Evolutionary conservation across 2,797 vertebrate genomes (phyloP).

Genomic region (Phalloptychus januarius): DNA sequence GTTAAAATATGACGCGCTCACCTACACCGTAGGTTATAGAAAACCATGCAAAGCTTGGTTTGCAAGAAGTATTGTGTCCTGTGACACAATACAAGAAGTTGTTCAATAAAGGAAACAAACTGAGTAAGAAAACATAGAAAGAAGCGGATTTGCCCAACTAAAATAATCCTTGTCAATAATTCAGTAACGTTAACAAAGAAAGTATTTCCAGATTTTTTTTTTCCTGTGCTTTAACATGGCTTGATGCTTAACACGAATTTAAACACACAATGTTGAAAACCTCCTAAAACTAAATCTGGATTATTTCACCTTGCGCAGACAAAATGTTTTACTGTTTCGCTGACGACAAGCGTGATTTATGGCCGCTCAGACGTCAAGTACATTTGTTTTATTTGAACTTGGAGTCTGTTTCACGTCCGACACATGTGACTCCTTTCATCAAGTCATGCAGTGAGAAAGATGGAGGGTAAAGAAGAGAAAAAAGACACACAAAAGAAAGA

Average conservation of each 20-base stretch:
- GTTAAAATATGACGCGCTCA: constrained; percentile 4
- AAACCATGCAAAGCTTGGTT: not conserved
- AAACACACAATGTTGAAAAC: constrained; percentile 24
- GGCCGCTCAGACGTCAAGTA: constrained; percentile 54
- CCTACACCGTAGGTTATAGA: not conserved
- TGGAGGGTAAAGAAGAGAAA: not conserved
- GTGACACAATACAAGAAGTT: not conserved
- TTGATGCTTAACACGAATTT: not conserved
- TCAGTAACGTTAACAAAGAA: not conserved
- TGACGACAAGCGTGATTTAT: constrained; percentile 53
- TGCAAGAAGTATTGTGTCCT: not conserved
- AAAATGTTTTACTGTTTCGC: constrained; percentile 38
- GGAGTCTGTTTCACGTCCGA: constrained; percentile 50
- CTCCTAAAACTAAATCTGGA: constrained; percentile 21
- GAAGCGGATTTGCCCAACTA: not conserved
- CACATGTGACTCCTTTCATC: constrained; percentile 63
- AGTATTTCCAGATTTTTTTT: not conserved
- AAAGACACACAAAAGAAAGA: constrained; percentile 67
- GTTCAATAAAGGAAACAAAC: not conserved
- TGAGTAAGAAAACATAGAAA: not conserved
- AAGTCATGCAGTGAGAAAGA: constrained; percentile 35
- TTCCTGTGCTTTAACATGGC: not conserved
- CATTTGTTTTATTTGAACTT: constrained; percentile 59
- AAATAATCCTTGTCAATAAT: not conserved
- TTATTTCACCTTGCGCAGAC: constrained; percentile 44